Evolutionary conservation across 30 jellyfish, hydroid and myxozoan genomes (phyloP).

Genomic region (Nemopilema nomurai): DNA sequence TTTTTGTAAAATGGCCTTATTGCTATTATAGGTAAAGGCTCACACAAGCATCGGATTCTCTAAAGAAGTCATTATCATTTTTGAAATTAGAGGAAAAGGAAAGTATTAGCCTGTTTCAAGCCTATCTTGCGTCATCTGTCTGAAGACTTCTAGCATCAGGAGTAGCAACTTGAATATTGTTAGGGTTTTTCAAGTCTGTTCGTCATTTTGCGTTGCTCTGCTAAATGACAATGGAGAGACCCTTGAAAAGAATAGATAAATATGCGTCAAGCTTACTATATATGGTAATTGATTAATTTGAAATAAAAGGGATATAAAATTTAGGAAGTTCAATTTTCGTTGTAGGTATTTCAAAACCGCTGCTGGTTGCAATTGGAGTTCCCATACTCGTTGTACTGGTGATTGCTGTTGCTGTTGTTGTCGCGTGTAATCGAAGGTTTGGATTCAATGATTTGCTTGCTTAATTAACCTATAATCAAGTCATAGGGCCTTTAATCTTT

Average conservation of each 20-base stretch:
- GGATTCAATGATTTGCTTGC: not conserved
- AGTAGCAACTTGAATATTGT: too few species aligned
- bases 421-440: not conserved
- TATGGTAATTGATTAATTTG: too few species aligned
- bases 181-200: too few species aligned
- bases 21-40: constrained; percentile 18
- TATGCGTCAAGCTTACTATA: too few species aligned
- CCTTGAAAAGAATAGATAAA: too few species aligned
- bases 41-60: constrained; percentile 60
- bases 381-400: constrained; percentile 40
- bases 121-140: not conserved
- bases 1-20: too few species aligned
- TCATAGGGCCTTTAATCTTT: too few species aligned
- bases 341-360: constrained; percentile 59
- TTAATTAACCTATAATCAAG: too few species aligned
- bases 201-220: too few species aligned
- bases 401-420: constrained; percentile 23
- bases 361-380: constrained; percentile 58
- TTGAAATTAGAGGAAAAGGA: constrained; percentile 18
- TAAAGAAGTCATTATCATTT: constrained; percentile 1
- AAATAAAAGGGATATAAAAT: not conserved
- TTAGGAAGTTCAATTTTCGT: not conserved
- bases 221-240: too few species aligned
- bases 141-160: too few species aligned
- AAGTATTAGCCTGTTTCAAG: not conserved